Evolutionary conservation across 2,113 vertebrate species (phyloP).

Genomic region (Tricholaema leucomelas): DNA sequence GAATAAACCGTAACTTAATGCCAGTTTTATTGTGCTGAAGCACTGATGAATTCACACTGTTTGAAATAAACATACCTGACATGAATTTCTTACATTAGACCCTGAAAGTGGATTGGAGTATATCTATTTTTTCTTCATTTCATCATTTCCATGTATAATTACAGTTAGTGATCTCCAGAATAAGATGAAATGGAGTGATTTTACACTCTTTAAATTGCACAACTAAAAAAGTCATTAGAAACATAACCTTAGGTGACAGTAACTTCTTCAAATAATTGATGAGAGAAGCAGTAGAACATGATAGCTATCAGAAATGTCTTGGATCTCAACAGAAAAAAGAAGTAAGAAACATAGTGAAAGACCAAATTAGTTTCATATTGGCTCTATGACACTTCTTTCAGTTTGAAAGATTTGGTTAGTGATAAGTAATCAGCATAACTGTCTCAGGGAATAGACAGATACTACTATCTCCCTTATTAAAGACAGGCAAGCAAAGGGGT

Average conservation of each 20-base stretch:
- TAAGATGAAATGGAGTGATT: conserved; percentile 47
- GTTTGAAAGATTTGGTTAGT: conserved; percentile 28
- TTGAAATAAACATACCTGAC: conserved; percentile 2
- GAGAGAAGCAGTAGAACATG: conserved; percentile 43
- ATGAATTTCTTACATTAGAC: background rate
- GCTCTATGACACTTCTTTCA: background rate
- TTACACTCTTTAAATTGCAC: conserved; percentile 44
- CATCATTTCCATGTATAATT: conserved; percentile 44
- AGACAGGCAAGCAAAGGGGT: background rate
- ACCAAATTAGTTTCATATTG: conserved; percentile 9
- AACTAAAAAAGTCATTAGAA: conserved; percentile 60
- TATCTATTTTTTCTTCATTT: conserved; percentile 23
- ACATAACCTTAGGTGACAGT: conserved; percentile 32
- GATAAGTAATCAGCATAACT: conserved; percentile 38
- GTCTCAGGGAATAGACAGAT: background rate
- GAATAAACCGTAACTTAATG: background rate
- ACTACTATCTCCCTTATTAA: background rate
- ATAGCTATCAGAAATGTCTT: conserved; percentile 20
- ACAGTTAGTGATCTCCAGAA: conserved; percentile 28
- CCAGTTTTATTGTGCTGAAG: background rate
- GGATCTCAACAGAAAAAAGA: conserved; percentile 25
- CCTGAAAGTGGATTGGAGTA: background rate
- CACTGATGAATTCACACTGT: background rate
- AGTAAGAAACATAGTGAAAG: conserved; percentile 21
- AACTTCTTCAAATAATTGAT: conserved; percentile 55